A percentile compares a stretch with the other conserved stretches of the same genome.
phyloP scores from a whole-genome alignment of 2,888 invertebrate genomes.

The Crematogaster levior region DNA sequence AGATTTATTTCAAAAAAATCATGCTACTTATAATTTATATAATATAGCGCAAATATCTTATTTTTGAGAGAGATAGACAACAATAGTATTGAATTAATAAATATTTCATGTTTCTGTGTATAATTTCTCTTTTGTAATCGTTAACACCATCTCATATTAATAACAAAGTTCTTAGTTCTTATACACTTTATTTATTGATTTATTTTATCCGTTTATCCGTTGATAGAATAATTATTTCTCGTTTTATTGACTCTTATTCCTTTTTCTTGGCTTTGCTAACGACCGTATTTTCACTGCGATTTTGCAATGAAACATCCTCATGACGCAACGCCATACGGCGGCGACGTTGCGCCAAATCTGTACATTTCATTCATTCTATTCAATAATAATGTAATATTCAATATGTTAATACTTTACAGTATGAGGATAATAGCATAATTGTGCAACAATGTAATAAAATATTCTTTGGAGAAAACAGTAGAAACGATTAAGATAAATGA shows the following conservation, averaged over 20 bases:
- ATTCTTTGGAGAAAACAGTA: not conserved
- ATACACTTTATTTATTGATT: not conserved
- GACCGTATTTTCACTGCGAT: conserved; percentile 22
- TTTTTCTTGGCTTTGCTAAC: conserved; percentile 15
- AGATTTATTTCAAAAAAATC: not conserved
- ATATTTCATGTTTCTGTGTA: not conserved
- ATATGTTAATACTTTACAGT: not conserved
- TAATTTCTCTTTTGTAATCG: not conserved
- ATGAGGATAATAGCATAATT: not conserved
- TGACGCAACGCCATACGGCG: not conserved
- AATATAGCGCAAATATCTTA: not conserved
- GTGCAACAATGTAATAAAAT: not conserved
- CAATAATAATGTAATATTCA: not conserved
- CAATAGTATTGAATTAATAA: not conserved
- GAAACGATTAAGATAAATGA: not conserved
- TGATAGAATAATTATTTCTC: not conserved
- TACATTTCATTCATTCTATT: not conserved
- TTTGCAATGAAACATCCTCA: conserved; percentile 31
- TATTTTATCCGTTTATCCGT: not conserved
- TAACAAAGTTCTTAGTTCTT: not conserved
- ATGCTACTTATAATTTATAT: not conserved
- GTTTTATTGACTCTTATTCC: conserved; percentile 8
- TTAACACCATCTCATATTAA: not conserved
- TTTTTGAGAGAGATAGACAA: not conserved
- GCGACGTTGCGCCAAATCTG: not conserved